Evolutionary conservation across 1,140 invertebrate genomes (phyloP).

Genomic region (Bilobella aurantiaca): DNA sequence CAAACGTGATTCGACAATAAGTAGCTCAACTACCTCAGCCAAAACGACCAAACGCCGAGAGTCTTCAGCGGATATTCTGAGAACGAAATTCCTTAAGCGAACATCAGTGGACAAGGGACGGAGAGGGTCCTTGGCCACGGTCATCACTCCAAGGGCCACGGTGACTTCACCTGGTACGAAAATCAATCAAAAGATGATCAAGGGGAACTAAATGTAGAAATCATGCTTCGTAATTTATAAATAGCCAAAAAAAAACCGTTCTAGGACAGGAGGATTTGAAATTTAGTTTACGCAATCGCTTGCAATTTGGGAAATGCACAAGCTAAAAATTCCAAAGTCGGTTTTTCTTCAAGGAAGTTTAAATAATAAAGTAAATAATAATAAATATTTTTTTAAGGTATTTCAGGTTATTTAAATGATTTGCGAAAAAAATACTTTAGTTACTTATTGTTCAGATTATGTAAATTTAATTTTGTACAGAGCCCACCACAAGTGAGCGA

Average conservation of each 20-base stretch:
- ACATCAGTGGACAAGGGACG: constrained; percentile 30
- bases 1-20: constrained; percentile 37
- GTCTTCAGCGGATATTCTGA: constrained; percentile 33
- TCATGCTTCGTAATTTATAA: no score
- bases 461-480: no score
- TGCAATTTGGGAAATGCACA: no score
- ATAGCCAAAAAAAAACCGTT: no score
- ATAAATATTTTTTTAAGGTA: not conserved
- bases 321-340: not conserved
- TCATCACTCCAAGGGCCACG: constrained; percentile 21
- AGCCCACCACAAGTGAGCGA: constrained; percentile 32
- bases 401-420: no score
- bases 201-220: no score
- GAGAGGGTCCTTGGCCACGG: constrained; percentile 27
- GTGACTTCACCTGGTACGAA: constrained; percentile 30
- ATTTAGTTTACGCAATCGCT: no score
- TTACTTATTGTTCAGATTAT: not conserved
- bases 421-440: not conserved
- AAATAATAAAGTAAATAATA: no score
- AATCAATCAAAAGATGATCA: no score
- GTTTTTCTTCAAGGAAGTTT: not conserved
- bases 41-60: constrained; percentile 33
- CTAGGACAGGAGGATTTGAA: no score
- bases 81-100: constrained; percentile 29
- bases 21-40: constrained; percentile 12